Evolutionary conservation across 2,797 vertebrate species (phyloP).

Genomic region (Malurus leucopterus): DNA sequence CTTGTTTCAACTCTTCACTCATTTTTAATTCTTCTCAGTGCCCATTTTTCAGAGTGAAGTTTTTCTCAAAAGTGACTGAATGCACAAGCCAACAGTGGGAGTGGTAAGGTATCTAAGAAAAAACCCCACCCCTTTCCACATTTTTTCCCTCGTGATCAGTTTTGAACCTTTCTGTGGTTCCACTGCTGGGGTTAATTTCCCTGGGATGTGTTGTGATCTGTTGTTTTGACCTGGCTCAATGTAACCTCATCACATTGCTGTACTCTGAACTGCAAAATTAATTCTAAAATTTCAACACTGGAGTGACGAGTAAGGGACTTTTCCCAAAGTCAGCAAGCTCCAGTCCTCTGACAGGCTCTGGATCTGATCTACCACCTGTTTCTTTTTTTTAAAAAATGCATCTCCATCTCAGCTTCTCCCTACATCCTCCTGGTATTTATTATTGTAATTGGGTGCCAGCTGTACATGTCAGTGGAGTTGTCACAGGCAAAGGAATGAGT

Average conservation of each 20-base stretch:
- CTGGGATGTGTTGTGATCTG: not conserved
- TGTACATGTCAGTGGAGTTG: not conserved
- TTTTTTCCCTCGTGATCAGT: not conserved
- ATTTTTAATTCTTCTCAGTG: not conserved
- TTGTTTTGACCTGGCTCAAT: not conserved
- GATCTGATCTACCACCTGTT: not conserved
- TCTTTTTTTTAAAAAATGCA: not conserved
- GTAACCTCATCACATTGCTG: not conserved
- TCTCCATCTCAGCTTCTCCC: not conserved
- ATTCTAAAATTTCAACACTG: not conserved
- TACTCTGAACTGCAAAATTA: not conserved
- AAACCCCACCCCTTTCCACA: not conserved
- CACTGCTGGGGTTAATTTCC: not conserved
- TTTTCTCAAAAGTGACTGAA: not conserved
- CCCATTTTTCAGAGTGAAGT: not conserved
- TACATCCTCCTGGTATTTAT: not conserved
- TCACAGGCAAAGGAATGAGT: not conserved
- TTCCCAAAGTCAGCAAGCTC: not conserved
- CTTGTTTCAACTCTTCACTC: constrained; percentile 6
- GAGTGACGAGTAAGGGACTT: not conserved
- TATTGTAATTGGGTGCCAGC: not conserved
- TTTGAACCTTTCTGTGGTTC: not conserved
- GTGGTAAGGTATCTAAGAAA: not conserved
- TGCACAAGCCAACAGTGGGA: not conserved
- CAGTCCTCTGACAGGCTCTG: not conserved